Evolutionary conservation across 2,888 invertebrate species (phyloP), one percentile per base, ranked within the genome.

Genomic region (Drosophila suboccidentalis): DNA sequence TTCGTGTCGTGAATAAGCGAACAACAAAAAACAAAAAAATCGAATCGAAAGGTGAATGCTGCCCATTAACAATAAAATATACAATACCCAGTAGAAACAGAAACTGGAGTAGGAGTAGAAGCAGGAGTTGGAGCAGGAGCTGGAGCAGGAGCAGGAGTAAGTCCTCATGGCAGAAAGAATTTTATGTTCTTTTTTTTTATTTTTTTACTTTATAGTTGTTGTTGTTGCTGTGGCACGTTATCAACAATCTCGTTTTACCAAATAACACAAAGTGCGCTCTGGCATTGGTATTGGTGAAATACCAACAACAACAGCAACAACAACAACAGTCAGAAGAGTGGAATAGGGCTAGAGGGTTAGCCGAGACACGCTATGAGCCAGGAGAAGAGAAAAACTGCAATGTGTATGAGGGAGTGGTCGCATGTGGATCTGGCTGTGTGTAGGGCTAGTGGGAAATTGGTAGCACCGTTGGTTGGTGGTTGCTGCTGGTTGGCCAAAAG

Each of bases 161-260:
- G 54, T 59, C 60, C 71, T 71, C 55, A 34, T 17, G 38, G 55
- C 55, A 67, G 58, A 65, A 67, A 66, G 69, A 63, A 81, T 78
- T 68, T 71, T 71, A 71, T 79, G 67, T 79, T 71, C 66, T 46
- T 59, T 38, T 49, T 41, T 53, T 58, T 46, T 46, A 22, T 63
- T 71, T 64, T 72, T 60, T 61, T 57, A 77, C 43, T 71, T 60
- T 73, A 75, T 73, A 68, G 75, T 26, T 26, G 65, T 60, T 60
- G 66, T 65, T 74, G 59, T 50, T 75, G 69, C 69, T 71, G 68
- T 75, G 67, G 67, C 86, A 83, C 78, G 75, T 90, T 91, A 91
- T 90, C 91, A 90, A 79, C 85, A 91, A 90, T 90, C 90, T 81
- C 85, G 84, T 87, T 90, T 87, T 85, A 80, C 85, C 78, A 88